Conservation (phyloP, 2,888 invertebrate genomes). For the Athripsodes cinereus region DNA sequence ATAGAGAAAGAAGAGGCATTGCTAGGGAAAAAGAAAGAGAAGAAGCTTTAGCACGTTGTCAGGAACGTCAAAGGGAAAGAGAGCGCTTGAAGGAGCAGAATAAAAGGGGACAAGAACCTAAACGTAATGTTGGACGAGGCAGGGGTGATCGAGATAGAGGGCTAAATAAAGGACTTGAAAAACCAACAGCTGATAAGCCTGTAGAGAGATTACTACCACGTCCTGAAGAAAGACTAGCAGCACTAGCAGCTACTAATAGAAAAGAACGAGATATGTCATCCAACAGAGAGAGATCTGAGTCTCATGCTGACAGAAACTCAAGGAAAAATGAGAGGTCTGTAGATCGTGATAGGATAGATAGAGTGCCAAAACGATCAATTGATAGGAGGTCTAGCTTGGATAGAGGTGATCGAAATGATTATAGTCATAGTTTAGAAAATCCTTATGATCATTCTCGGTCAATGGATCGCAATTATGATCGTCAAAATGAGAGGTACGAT, state of each 20-base stretch:
- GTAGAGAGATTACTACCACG: constrained; percentile 58
- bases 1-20: constrained; percentile 50
- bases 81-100: constrained; percentile 38
- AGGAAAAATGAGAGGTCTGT: constrained; percentile 43
- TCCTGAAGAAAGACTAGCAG: constrained; percentile 58
- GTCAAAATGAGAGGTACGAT: constrained; percentile 45
- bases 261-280: constrained; percentile 44
- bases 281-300: constrained; percentile 43
- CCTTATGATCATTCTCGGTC: constrained; percentile 46
- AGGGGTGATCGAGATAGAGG: constrained; percentile 42
- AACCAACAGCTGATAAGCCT: constrained; percentile 51
- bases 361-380: constrained; percentile 39
- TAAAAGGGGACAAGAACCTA: constrained; percentile 48
- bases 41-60: constrained; percentile 61
- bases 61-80: constrained; percentile 55
- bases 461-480: constrained; percentile 46
- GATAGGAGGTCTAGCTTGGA: constrained; percentile 46
- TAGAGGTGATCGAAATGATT: constrained; percentile 43
- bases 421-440: constrained; percentile 43
- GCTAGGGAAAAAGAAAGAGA: constrained; percentile 56
- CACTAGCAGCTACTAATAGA: constrained; percentile 49
- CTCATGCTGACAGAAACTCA: constrained; percentile 45
- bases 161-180: constrained; percentile 51
- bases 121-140: constrained; percentile 44
- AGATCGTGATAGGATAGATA: constrained; percentile 44